These are phyloP conservation scores for Heterotis niloticus DNA, from an alignment of 2,113 vertebrate species.

Conservation along the genomic window DNA sequence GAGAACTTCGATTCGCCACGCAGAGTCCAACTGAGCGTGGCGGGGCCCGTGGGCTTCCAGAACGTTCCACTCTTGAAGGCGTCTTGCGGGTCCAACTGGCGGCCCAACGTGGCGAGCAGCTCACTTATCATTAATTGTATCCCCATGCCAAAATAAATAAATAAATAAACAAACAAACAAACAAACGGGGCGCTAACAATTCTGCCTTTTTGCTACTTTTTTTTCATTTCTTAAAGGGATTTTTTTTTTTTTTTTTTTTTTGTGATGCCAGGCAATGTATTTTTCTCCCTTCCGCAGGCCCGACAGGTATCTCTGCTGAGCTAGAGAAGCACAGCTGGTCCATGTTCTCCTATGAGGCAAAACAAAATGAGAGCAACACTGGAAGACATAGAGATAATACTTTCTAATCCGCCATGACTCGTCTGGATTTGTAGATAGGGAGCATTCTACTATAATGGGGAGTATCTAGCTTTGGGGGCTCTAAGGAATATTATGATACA, in stretches of 20 bases:
- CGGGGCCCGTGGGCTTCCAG: not conserved
- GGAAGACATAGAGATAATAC: constrained; percentile 37
- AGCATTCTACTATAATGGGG: constrained; percentile 13
- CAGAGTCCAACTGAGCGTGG: constrained; percentile 52
- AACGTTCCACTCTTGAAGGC: constrained; percentile 25
- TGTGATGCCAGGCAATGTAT: not conserved
- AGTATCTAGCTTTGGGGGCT: constrained; percentile 20
- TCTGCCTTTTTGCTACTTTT: not conserved
- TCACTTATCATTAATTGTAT: constrained; percentile 7
- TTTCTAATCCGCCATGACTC: constrained; percentile 32
- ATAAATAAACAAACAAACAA: constrained; percentile 4
- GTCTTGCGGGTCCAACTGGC: constrained; percentile 30
- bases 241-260: not conserved
- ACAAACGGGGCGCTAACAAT: not conserved
- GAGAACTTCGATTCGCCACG: constrained; percentile 38
- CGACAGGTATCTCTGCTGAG: constrained; percentile 10
- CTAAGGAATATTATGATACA: constrained; percentile 30
- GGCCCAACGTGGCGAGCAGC: constrained; percentile 27
- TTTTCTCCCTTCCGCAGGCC: not conserved
- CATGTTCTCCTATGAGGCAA: constrained; percentile 30
- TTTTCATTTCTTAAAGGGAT: not conserved
- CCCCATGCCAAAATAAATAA: too few species aligned
- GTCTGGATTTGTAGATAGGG: constrained; percentile 38
- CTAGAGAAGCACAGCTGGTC: constrained; percentile 28
- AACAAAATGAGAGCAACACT: constrained; percentile 31